Conservation (phyloP, 2,797 vertebrate genomes). For the Brachyrhaphis roseni region DNA sequence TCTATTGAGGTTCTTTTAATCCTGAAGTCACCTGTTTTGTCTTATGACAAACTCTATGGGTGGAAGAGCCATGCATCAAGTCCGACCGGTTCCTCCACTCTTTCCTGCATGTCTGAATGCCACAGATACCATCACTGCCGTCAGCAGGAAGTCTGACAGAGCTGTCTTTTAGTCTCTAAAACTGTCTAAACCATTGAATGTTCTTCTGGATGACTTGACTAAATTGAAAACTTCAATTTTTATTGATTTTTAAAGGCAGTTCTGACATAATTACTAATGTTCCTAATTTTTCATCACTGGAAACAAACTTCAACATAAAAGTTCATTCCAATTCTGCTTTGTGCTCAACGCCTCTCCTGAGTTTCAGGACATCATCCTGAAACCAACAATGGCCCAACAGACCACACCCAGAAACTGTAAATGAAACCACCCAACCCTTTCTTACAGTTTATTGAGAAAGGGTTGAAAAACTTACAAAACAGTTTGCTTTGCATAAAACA, state of each 20-base stretch:
- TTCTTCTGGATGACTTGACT: background rate
- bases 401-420: conserved; percentile 79
- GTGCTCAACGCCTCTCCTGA: background rate
- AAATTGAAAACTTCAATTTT: conserved; percentile 3
- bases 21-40: background rate
- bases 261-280: background rate
- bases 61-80: conserved; percentile 27
- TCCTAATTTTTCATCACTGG: background rate
- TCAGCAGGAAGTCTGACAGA: conserved; percentile 38
- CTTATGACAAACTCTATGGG: conserved; percentile 55
- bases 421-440: conserved; percentile 49
- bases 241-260: background rate
- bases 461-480: background rate
- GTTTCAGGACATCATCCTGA: conserved; percentile 5
- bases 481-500: background rate
- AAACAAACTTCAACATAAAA: background rate
- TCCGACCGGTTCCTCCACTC: conserved; percentile 71
- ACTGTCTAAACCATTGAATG: background rate
- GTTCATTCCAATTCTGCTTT: background rate
- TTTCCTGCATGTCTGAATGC: conserved; percentile 40
- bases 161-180: background rate
- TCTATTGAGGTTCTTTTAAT: background rate
- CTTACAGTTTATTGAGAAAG: background rate
- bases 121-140: conserved; percentile 47
- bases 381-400: conserved; percentile 11